A percentile compares a stretch with the other conserved stretches of the same genome.
Evolutionary conservation across 2,113 vertebrate species (phyloP).

Genomic region (Syngnathus scovelli): DNA sequence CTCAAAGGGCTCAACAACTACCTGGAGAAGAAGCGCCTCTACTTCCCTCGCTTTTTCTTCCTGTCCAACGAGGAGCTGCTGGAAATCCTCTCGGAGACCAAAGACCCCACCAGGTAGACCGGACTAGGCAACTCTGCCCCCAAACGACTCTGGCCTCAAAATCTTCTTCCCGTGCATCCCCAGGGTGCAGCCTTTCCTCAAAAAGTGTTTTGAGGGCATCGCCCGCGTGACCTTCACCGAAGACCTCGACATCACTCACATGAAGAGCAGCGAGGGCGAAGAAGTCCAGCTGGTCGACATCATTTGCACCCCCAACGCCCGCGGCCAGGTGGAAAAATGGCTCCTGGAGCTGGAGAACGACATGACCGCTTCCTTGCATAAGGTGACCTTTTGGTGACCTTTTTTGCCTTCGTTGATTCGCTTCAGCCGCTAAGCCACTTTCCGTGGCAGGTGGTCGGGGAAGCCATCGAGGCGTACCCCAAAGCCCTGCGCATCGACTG

Average conservation of each 20-base stretch:
- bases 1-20: conserved; percentile 89
- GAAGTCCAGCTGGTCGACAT: conserved; percentile 73
- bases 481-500: conserved; percentile 70
- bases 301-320: conserved; percentile 83
- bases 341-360: conserved; percentile 77
- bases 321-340: conserved; percentile 90
- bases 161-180: conserved; percentile 3
- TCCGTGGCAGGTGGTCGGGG: conserved; percentile 72
- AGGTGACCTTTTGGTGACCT: conserved; percentile 62
- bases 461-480: conserved; percentile 76
- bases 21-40: conserved; percentile 86
- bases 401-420: fast-evolving
- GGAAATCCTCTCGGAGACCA: conserved; percentile 89
- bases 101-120: conserved; percentile 83
- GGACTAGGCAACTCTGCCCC: not conserved
- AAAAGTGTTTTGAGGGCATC: conserved; percentile 92
- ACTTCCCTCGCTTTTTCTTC: conserved; percentile 90
- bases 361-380: conserved; percentile 80
- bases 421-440: not conserved
- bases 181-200: conserved; percentile 85
- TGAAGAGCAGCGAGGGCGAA: conserved; percentile 85
- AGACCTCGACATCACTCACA: conserved; percentile 82
- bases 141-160: not conserved
- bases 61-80: conserved; percentile 90
- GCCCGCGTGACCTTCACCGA: conserved; percentile 82